Base-by-base conservation (phyloP, 1,140 invertebrate species). In the Drosophila willistoni region DNA sequence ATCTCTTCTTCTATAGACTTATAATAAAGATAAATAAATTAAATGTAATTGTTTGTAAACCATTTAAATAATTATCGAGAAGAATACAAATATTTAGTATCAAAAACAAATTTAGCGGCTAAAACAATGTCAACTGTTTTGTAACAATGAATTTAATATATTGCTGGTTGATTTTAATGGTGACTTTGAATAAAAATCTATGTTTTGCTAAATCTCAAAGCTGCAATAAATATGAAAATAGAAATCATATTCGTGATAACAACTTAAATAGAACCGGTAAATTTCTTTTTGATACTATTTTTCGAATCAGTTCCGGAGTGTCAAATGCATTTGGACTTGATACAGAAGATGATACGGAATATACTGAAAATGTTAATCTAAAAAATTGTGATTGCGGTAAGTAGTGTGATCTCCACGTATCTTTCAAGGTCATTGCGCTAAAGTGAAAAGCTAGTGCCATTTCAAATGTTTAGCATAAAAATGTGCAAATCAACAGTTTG, bases 331-430 rank as follows among this genome's bases (percentile, higher is more conserved):
- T 92, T 47, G 92, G 93, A 57, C 79, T 78, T 63, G 94, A 93
- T 22, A 83, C 91, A 17, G 93, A 94, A 39, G 93, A 93, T 44
- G 93, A 94, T 60, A 71, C 73, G 19, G 92, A 92, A 61, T 91
- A 93, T 61, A 77, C 81, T 56, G 87, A 91, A 42, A 90, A 79
- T 29, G 66, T 76, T n/a, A 93, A 91, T 64, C 34, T 93, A 1
- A 92, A 93, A 68, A 95, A 94, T 65, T 95, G 95, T 73, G 94
- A 93, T 12, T 95, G 95, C 79, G 94, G 95, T 95, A 91, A 93
- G 93, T 82, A 29, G 6, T 29, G 29, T 36, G 34, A 36, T 12
- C 34, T 12, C 44, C 9, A 22, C 17, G 29, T 36, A 34, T 47
- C 33, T 10, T 34, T 29, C 10, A 51, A 51, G 19, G 17, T 51